These are phyloP conservation scores for Neolamprologus toae DNA, from an alignment of 2,113 vertebrate species.

Conservation along the genomic window DNA sequence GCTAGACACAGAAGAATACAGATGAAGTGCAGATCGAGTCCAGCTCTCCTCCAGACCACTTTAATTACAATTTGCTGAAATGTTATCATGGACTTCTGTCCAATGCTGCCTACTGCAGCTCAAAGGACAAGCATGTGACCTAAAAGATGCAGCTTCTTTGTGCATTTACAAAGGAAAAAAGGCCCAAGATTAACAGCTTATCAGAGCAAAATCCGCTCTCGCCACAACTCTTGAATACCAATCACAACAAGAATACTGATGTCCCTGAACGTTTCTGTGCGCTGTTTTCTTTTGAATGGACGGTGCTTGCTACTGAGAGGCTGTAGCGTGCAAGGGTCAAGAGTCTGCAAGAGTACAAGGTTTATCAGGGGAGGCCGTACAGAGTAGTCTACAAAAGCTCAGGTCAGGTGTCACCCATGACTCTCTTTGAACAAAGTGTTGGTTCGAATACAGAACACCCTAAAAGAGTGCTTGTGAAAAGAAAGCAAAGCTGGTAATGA, in stretches of 20 bases:
- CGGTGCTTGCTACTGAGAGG: not conserved
- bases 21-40: not conserved
- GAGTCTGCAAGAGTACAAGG: not conserved
- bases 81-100: not conserved
- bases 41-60: not conserved
- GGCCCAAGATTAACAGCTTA: not conserved
- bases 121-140: not conserved
- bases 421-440: not conserved
- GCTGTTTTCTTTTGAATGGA: not conserved
- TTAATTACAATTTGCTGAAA: not conserved
- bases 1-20: not conserved
- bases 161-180: not conserved
- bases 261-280: not conserved
- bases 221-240: not conserved
- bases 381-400: not conserved
- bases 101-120: not conserved
- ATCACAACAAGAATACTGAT: not conserved
- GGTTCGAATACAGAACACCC: slow-evolving; percentile 14
- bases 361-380: slow-evolving; percentile 1
- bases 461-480: not conserved
- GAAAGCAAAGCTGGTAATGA: not conserved
- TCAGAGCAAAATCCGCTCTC: not conserved
- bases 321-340: slow-evolving; percentile 8
- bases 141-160: not conserved
- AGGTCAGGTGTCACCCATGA: not conserved